A percentile compares a stretch with the other conserved stretches of the same genome.
phyloP scores from a whole-genome alignment of 1,140 invertebrate species.

The Temnothorax nylanderi region DNA sequence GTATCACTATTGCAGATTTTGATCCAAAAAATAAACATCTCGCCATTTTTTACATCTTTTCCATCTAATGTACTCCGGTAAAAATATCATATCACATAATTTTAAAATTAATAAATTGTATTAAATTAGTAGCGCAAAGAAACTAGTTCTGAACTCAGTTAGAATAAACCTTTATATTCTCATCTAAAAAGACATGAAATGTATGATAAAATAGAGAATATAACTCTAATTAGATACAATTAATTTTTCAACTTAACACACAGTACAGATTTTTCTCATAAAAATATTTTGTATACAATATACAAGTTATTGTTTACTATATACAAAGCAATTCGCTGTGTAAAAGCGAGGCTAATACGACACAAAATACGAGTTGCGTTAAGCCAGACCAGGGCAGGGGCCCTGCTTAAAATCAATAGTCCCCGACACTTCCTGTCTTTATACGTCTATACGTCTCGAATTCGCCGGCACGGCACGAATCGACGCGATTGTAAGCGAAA shows the following conservation, averaged over 20 bases:
- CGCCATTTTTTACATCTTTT: background rate
- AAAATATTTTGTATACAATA: background rate
- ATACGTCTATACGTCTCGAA: slow-evolving; percentile 4
- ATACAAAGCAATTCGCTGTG: background rate
- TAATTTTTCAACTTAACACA: background rate
- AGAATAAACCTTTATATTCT: background rate
- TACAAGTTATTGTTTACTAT: background rate
- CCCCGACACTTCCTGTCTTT: slow-evolving; percentile 1
- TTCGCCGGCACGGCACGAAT: slow-evolving; percentile 18
- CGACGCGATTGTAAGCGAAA: slow-evolving; percentile 18
- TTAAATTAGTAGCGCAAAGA: background rate
- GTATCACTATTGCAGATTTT: background rate
- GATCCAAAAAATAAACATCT: background rate
- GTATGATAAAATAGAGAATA: background rate
- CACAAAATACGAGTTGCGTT: slow-evolving; percentile 24
- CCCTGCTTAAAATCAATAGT: slow-evolving; percentile 67
- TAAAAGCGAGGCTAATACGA: background rate
- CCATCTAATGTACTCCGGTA: background rate
- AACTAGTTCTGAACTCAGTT: background rate
- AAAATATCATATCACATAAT: background rate
- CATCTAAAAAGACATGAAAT: background rate
- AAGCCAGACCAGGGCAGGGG: background rate
- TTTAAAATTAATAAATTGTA: slow-evolving; percentile 1
- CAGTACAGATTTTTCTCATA: background rate
- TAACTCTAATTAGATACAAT: background rate